A percentile compares a stretch with the other conserved stretches of the same genome.
Evolutionary conservation across 1,140 invertebrate species (phyloP).

Genomic region (Dufourea novaeangliae): DNA sequence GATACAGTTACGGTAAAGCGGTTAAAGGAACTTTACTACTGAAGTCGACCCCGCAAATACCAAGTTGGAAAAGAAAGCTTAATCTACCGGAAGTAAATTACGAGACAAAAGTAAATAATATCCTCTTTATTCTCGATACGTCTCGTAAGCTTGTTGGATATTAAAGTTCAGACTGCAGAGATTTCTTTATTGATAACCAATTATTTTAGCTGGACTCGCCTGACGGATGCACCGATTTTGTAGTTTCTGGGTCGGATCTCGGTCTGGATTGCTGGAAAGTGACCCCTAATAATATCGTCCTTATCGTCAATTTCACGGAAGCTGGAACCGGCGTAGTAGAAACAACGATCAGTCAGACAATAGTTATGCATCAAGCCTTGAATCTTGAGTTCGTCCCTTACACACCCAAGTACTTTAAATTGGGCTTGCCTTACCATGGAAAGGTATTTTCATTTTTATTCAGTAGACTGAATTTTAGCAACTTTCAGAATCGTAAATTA

Average conservation of each 20-base stretch:
- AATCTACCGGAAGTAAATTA: conserved; percentile 77
- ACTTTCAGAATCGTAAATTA: too few relatives aligned
- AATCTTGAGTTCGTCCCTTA: conserved; percentile 83
- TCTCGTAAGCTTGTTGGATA: neutral
- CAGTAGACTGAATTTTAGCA: too few relatives aligned
- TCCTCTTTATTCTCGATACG: neutral
- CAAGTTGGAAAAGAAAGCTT: conserved; percentile 76
- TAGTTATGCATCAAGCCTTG: conserved; percentile 82
- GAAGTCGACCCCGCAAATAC: conserved; percentile 77
- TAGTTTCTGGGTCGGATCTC: conserved; percentile 75
- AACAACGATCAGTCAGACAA: conserved; percentile 83
- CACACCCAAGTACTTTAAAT: conserved; percentile 84
- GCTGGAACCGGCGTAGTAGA: conserved; percentile 84
- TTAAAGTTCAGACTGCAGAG: neutral
- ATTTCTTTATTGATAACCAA: neutral
- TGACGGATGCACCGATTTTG: conserved; percentile 82
- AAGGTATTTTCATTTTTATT: conserved; percentile 78
- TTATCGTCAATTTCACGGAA: conserved; percentile 84
- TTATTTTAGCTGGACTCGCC: conserved; percentile 67
- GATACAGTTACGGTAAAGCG: conserved; percentile 89
- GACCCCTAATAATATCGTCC: conserved; percentile 79
- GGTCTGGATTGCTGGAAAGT: conserved; percentile 80
- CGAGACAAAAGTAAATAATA: conserved; percentile 70
- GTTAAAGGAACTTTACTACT: conserved; percentile 84
- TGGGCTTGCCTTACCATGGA: conserved; percentile 85